Conservation (phyloP, 1,140 invertebrate species). For the Aleiodes sp. region DNA sequence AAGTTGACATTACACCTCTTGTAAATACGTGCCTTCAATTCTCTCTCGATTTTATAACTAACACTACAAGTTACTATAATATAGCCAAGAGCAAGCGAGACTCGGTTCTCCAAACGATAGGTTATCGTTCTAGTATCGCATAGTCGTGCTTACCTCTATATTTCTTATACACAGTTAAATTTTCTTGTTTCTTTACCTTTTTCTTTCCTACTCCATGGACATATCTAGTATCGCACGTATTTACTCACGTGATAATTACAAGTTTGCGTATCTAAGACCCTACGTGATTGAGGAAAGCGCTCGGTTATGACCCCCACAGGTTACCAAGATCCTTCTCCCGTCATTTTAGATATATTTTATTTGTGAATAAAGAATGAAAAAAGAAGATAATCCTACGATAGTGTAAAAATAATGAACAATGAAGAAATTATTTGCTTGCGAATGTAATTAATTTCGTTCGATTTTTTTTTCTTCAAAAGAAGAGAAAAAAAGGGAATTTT, state of each 20-base stretch:
- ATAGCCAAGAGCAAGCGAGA: not conserved
- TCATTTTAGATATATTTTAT: conserved; percentile 21
- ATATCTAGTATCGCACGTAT: conserved; percentile 51
- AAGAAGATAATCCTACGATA: not conserved
- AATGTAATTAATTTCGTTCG: too few species aligned
- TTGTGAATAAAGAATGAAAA: not conserved
- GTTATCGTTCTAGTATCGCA: conserved; percentile 26
- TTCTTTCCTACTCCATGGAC: conserved; percentile 8
- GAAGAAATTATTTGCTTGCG: too few species aligned
- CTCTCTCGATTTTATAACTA: not conserved
- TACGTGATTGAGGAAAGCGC: conserved; percentile 29
- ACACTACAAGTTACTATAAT: not conserved
- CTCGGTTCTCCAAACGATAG: not conserved
- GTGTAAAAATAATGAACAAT: not conserved
- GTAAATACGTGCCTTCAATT: not conserved
- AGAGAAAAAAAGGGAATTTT: too few species aligned
- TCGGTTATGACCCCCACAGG: conserved; percentile 16
- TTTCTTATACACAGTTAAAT: too few species aligned
- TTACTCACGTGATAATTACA: conserved; percentile 54
- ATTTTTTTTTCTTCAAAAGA: too few species aligned
- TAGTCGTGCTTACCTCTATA: conserved; percentile 28
- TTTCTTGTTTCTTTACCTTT: conserved; percentile 13
- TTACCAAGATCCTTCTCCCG: conserved; percentile 18
- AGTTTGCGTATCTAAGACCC: conserved; percentile 41
- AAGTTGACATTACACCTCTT: conserved; percentile 13